Evolutionary conservation across 2,113 vertebrate genomes (phyloP).

Genomic region (Sturnira hondurensis): DNA sequence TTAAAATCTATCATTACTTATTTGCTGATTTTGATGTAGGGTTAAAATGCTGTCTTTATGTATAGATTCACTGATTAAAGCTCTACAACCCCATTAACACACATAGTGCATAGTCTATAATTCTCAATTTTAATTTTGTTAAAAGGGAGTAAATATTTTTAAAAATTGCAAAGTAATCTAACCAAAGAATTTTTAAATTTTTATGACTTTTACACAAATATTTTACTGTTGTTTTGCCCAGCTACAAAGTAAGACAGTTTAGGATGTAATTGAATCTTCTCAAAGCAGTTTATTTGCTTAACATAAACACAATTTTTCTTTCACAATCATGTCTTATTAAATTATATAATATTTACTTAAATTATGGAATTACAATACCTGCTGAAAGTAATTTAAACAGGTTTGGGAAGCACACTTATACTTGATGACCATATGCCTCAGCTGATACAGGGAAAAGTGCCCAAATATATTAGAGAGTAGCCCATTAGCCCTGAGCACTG

Average conservation of each 20-base stretch:
- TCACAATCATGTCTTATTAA: background rate
- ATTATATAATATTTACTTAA: slow-evolving; percentile 24
- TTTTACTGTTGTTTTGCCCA: background rate
- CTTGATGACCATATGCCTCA: background rate
- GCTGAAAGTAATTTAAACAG: background rate
- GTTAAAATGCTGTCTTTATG: background rate
- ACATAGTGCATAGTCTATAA: background rate
- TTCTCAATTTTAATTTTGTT: background rate
- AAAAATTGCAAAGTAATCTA: background rate
- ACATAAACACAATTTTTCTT: background rate
- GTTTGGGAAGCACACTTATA: background rate
- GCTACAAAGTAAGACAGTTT: background rate
- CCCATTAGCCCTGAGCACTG: background rate
- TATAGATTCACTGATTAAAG: background rate
- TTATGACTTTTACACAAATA: background rate
- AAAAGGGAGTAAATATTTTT: background rate
- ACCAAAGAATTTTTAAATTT: background rate
- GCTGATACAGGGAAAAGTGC: background rate
- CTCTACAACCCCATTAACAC: background rate
- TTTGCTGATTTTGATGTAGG: background rate
- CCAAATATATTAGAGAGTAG: background rate
- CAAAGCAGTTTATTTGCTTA: background rate
- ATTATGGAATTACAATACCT: slow-evolving; percentile 9
- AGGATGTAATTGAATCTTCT: background rate
- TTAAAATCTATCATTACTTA: background rate